Conservation (phyloP, 2,888 invertebrate genomes). For the Frankliniella intonsa region DNA sequence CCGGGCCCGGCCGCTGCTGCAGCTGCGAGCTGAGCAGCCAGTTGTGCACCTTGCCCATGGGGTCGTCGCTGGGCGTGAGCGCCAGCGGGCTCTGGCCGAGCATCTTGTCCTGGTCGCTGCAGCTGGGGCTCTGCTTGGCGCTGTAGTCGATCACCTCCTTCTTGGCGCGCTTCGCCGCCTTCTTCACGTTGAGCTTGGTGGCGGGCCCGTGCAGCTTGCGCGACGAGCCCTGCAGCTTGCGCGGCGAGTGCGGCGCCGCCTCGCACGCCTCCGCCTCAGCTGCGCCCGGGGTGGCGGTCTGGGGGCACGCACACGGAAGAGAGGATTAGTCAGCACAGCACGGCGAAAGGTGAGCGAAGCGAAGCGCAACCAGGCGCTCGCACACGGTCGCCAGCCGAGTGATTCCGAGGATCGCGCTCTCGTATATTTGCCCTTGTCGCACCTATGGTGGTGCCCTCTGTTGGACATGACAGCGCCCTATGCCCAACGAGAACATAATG, state of each 20-base stretch:
- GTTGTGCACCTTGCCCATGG: constrained; percentile 75
- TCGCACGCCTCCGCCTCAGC: constrained; percentile 38
- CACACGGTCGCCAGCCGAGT: too few species aligned
- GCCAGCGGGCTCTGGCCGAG: constrained; percentile 41
- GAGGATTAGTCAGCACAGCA: not conserved
- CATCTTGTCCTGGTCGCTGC: constrained; percentile 39
- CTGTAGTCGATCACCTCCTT: constrained; percentile 78
- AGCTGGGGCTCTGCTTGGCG: constrained; percentile 51
- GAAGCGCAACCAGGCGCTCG: too few species aligned
- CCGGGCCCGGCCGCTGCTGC: constrained; percentile 28
- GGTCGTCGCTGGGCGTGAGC: constrained; percentile 49
- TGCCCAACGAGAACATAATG: too few species aligned
- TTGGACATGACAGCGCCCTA: too few species aligned
- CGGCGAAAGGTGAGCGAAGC: not conserved
- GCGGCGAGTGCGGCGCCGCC: constrained; percentile 33
- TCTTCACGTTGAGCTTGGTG: constrained; percentile 44
- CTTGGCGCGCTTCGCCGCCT: constrained; percentile 48
- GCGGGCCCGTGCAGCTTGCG: constrained; percentile 36
- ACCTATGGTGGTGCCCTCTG: too few species aligned
- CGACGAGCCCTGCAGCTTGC: constrained; percentile 35
- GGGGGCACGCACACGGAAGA: not conserved
- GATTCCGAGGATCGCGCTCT: too few species aligned
- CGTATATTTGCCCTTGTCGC: too few species aligned
- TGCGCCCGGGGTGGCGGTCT: constrained; percentile 41
- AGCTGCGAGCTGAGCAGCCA: constrained; percentile 70